phyloP scores from a whole-genome alignment of 2,888 invertebrate genomes.

The Drosophila colorata region DNA sequence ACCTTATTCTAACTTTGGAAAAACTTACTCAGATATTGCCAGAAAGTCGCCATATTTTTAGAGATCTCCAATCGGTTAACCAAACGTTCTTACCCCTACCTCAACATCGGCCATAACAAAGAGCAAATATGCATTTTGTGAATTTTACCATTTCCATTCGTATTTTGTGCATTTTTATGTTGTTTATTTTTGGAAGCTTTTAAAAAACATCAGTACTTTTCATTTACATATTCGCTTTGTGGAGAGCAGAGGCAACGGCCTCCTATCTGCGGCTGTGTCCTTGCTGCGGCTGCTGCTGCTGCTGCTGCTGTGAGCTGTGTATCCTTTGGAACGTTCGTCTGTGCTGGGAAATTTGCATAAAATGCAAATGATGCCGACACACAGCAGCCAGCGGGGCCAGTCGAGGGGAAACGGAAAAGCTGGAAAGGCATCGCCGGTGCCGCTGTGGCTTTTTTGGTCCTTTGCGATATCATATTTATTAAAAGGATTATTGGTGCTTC shows the following conservation, averaged over 20 bases:
- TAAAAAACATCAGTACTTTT: conserved; percentile 80
- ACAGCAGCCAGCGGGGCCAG: conserved; percentile 32
- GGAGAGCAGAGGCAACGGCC: conserved; percentile 24
- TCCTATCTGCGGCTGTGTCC: conserved; percentile 3
- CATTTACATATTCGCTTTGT: conserved; percentile 81
- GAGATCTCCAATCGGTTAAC: conserved; percentile 4
- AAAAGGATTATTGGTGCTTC: conserved; percentile 84
- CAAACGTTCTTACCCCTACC: conserved; percentile 16
- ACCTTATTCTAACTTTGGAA: neutral
- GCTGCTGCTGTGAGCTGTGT: conserved; percentile 39
- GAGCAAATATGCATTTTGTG: conserved; percentile 74
- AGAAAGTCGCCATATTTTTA: neutral
- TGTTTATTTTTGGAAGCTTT: conserved; percentile 79
- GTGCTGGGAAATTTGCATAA: conserved; percentile 82
- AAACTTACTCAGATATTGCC: neutral
- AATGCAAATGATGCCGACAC: conserved; percentile 82
- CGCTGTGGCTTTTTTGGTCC: conserved; percentile 80
- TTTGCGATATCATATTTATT: conserved; percentile 84
- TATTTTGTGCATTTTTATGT: conserved; percentile 76
- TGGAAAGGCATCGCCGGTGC: conserved; percentile 42
- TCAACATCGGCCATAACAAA: conserved; percentile 53
- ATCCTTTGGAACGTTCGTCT: conserved; percentile 65
- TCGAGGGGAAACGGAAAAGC: conserved; percentile 7
- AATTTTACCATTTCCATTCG: conserved; percentile 58
- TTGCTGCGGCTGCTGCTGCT: neutral